Conservation (phyloP, 2,888 invertebrate genomes). For the Morpho deidamia region DNA sequence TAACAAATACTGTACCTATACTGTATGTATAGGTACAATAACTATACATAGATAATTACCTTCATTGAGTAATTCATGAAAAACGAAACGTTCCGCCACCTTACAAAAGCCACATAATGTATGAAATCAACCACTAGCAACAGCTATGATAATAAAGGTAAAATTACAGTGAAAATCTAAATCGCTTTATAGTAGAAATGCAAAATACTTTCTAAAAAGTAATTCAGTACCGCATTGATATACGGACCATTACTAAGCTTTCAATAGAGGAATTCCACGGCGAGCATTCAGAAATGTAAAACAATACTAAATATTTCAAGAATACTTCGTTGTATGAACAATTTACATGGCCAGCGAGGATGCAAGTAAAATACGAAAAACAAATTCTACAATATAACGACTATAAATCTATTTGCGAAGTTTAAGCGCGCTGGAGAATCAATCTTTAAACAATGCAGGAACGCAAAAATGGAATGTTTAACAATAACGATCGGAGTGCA, state of each 20-base stretch:
- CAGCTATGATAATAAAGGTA: background rate
- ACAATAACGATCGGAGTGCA: conserved; percentile 7
- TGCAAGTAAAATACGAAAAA: conserved; percentile 23
- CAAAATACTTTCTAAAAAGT: conserved; percentile 51
- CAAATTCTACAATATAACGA: conserved; percentile 19
- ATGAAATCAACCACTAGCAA: background rate
- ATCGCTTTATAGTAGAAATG: conserved; percentile 7
- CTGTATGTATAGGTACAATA: too few species aligned
- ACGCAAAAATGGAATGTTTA: conserved; percentile 14
- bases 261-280: conserved; percentile 37
- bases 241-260: conserved; percentile 37
- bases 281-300: conserved; percentile 34
- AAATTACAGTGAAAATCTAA: conserved; percentile 4
- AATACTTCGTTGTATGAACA: conserved; percentile 34
- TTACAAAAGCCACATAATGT: background rate
- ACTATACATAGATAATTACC: too few species aligned
- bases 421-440: conserved; percentile 6
- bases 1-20: too few species aligned
- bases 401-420: conserved; percentile 29
- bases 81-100: too few species aligned
- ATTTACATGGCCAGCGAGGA: conserved; percentile 37
- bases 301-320: conserved; percentile 41
- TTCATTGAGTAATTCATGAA: too few species aligned
- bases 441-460: conserved; percentile 12
- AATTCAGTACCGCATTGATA: conserved; percentile 37